Evolutionary conservation across 2,888 invertebrate species (phyloP).

Genomic region (Oxystoma pomonae): DNA sequence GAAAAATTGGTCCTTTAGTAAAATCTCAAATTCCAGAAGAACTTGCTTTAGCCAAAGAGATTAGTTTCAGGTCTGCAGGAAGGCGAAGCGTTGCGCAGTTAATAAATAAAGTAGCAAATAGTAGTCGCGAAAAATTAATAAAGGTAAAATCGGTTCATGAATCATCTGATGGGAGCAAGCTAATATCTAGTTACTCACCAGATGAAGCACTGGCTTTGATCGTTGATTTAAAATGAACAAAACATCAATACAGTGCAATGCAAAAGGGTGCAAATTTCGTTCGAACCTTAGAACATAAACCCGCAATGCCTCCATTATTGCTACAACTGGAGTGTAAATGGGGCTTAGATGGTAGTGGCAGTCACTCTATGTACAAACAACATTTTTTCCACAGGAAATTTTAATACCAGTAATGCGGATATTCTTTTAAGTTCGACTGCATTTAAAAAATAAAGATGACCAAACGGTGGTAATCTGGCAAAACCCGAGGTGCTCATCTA

Average conservation of each 20-base stretch:
- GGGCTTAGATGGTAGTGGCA: background rate
- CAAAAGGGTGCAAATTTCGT: background rate
- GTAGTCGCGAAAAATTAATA: background rate
- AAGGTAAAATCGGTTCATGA: background rate
- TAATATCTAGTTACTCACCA: background rate
- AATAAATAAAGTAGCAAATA: background rate
- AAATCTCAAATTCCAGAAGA: background rate
- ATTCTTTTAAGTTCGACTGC: conserved; percentile 1
- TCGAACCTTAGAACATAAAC: too few species aligned
- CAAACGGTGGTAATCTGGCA: background rate
- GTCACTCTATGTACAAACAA: background rate
- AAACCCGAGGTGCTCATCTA: background rate
- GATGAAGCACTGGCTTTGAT: background rate
- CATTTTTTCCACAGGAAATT: background rate
- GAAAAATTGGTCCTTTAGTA: background rate
- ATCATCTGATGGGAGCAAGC: background rate
- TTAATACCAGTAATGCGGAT: background rate
- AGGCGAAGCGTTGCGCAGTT: background rate
- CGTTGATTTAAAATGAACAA: background rate
- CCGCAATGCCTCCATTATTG: too few species aligned
- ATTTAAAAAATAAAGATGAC: too few species aligned
- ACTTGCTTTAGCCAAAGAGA: background rate
- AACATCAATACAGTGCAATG: background rate
- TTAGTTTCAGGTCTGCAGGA: background rate
- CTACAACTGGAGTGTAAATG: background rate